phyloP scores from a whole-genome alignment of 2,113 vertebrate genomes.

The Lepus americanus region DNA sequence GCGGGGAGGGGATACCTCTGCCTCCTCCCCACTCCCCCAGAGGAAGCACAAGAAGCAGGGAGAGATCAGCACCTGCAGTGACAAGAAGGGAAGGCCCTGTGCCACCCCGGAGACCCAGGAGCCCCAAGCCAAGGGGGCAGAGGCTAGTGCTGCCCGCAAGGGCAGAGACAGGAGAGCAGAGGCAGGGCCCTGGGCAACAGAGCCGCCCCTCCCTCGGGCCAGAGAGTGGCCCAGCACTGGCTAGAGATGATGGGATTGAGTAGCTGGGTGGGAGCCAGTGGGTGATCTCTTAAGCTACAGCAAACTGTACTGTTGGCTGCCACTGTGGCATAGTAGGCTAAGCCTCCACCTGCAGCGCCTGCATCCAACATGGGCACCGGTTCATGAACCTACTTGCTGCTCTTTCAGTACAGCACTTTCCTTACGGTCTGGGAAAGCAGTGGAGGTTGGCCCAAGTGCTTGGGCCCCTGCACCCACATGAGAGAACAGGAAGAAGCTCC shows the following conservation, averaged over 20 bases:
- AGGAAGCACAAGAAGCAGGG: conserved; percentile 83
- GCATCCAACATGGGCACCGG: too few species aligned
- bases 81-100: conserved; percentile 84
- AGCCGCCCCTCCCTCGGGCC: conserved; percentile 89
- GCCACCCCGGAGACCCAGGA: conserved; percentile 75
- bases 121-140: conserved; percentile 79
- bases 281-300: conserved; percentile 85
- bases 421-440: too few species aligned
- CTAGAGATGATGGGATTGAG: conserved; percentile 91
- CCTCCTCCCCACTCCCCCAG: conserved; percentile 88
- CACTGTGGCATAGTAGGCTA: too few species aligned
- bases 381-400: too few species aligned
- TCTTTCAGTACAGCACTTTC: too few species aligned
- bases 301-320: too few species aligned
- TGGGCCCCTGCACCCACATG: too few species aligned
- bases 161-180: conserved; percentile 82
- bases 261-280: conserved; percentile 88
- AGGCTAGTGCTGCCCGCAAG: conserved; percentile 77
- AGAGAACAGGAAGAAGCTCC: too few species aligned
- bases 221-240: conserved; percentile 87
- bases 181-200: conserved; percentile 88
- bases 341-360: too few species aligned
- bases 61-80: conserved; percentile 82
- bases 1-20: conserved; percentile 83
- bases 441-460: too few species aligned